A percentile compares a stretch with the other conserved stretches of the same genome.
These are phyloP conservation scores for Cancer borealis DNA, from an alignment of 2,888 invertebrate species.

Conservation along the genomic window DNA sequence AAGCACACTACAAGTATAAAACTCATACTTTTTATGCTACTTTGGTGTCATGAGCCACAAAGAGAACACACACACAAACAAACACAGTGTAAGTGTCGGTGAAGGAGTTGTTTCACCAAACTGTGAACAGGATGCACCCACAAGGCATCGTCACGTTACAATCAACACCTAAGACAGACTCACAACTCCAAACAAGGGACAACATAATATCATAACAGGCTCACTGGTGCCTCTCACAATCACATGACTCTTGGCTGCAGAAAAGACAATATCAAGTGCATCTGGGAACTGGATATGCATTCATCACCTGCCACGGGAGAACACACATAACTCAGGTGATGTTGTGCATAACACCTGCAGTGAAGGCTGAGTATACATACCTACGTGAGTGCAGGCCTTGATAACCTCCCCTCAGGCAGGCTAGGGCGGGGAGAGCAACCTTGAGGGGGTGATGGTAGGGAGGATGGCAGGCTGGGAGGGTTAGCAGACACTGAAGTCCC, in stretches of 20 bases:
- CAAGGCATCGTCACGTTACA: neutral
- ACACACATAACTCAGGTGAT: neutral
- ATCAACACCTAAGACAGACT: neutral
- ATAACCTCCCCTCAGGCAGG: conserved; percentile 21
- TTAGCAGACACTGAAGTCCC: conserved; percentile 81
- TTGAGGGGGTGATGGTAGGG: neutral
- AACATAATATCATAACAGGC: neutral
- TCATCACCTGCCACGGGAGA: neutral
- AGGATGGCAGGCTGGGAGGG: neutral
- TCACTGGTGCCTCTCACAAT: neutral
- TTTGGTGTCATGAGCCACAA: neutral
- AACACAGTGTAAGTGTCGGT: neutral
- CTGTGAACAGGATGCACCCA: neutral
- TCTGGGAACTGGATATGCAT: conserved; percentile 35
- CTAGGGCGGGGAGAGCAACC: neutral
- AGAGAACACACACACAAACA: neutral
- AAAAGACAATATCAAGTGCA: neutral
- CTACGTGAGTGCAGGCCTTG: neutral
- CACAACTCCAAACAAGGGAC: conserved; percentile 6
- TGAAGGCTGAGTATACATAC: neutral
- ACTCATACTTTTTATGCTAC: neutral
- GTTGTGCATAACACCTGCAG: neutral
- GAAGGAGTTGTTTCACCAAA: neutral
- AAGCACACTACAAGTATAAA: neutral
- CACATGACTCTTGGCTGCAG: neutral